Conservation (phyloP, 2,888 invertebrate genomes). For the Zelleria hepariella region DNA sequence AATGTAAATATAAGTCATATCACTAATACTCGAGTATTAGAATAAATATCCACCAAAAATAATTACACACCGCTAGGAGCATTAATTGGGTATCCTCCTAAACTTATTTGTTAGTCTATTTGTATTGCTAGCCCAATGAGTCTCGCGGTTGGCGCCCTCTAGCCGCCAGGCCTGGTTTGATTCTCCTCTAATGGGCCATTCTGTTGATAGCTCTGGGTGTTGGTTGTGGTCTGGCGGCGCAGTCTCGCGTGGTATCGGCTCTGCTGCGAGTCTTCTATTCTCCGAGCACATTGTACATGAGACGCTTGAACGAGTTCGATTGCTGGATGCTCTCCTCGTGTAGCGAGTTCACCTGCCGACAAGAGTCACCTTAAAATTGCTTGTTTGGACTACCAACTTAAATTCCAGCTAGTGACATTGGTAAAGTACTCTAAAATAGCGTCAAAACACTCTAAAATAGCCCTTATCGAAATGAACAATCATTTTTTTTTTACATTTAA, state of each 20-base stretch:
- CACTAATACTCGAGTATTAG: constrained; percentile 72
- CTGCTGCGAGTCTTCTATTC: constrained; percentile 73
- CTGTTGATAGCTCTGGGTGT: background rate
- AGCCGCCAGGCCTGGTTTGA: constrained; percentile 33
- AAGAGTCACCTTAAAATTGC: no score
- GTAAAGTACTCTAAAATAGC: no score
- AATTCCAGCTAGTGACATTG: no score
- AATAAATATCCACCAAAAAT: constrained; percentile 65
- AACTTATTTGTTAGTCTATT: constrained; percentile 65
- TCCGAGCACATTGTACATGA: constrained; percentile 92
- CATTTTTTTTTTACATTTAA: no score
- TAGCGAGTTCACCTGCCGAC: constrained; percentile 75
- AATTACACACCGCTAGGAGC: constrained; percentile 54
- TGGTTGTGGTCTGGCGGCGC: background rate
- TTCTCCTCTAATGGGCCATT: background rate
- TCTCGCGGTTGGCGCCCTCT: constrained; percentile 34
- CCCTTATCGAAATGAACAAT: no score
- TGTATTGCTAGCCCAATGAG: constrained; percentile 37
- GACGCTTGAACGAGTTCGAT: constrained; percentile 92
- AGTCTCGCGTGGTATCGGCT: background rate
- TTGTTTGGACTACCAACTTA: no score
- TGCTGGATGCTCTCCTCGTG: constrained; percentile 89
- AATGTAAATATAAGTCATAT: constrained; percentile 61
- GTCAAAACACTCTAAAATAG: no score
- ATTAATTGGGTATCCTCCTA: constrained; percentile 50